phyloP scores from a whole-genome alignment of 2,888 invertebrate genomes.

The Rhagonycha lutea region DNA sequence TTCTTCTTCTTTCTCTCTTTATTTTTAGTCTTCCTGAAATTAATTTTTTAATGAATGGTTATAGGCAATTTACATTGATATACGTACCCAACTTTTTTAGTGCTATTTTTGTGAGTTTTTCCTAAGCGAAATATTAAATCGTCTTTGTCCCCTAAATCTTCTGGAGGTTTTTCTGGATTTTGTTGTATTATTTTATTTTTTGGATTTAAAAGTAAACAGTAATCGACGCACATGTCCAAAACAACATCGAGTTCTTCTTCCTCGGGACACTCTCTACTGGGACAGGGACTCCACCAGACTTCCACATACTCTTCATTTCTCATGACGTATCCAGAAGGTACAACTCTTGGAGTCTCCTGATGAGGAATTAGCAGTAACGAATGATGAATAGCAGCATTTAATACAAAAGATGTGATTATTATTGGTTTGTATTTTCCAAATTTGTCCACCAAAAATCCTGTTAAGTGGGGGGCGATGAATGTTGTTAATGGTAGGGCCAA shows the following conservation, averaged over 20 bases:
- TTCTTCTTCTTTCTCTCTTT: slow-evolving; percentile 8
- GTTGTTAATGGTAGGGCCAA: slow-evolving; percentile 84
- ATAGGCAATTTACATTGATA: not conserved
- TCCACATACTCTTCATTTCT: slow-evolving; percentile 71
- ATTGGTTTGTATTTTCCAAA: slow-evolving; percentile 85
- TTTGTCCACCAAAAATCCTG: slow-evolving; percentile 85
- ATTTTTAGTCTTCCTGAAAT: slow-evolving; percentile 5
- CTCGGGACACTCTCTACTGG: slow-evolving; percentile 77
- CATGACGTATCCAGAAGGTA: slow-evolving; percentile 77
- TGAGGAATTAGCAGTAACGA: slow-evolving; percentile 78
- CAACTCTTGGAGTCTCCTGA: slow-evolving; percentile 75
- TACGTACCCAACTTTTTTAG: slow-evolving; percentile 5
- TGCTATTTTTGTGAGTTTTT: slow-evolving; percentile 41
- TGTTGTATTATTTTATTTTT: slow-evolving; percentile 44
- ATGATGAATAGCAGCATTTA: slow-evolving; percentile 81
- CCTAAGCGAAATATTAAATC: slow-evolving; percentile 62
- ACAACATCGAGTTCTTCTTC: slow-evolving; percentile 74
- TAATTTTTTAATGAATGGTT: not conserved
- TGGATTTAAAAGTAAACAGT: slow-evolving; percentile 64
- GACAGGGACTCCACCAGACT: slow-evolving; percentile 85
- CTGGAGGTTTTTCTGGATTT: slow-evolving; percentile 42
- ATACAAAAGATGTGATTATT: slow-evolving; percentile 74
- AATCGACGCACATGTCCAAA: slow-evolving; percentile 72
- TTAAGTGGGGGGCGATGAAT: slow-evolving; percentile 82
- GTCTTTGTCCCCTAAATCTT: slow-evolving; percentile 59